phyloP scores from a whole-genome alignment of 2,888 invertebrate species.

The Acleris laterana region DNA sequence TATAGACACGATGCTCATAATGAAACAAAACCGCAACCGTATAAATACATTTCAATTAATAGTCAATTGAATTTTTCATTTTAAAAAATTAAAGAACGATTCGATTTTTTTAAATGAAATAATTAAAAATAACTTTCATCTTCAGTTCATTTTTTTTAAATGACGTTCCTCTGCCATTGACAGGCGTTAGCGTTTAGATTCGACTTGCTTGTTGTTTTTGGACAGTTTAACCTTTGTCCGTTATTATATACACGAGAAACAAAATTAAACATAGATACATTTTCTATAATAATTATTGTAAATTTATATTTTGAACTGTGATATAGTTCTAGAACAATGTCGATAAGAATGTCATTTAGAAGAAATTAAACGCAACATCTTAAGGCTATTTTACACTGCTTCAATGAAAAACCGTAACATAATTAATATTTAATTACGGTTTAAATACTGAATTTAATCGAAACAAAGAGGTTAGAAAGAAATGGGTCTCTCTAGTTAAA shows the following conservation, averaged over 20 bases:
- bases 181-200: constrained; percentile 28
- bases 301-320: neutral
- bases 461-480: neutral
- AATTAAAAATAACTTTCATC: constrained; percentile 81
- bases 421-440: neutral
- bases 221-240: too few relatives aligned
- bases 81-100: constrained; percentile 48
- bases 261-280: too few relatives aligned
- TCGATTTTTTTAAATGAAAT: constrained; percentile 56
- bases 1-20: constrained; percentile 54
- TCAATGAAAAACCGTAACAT: neutral
- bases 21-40: constrained; percentile 50
- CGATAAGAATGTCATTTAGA: neutral
- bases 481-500: constrained; percentile 43
- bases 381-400: neutral
- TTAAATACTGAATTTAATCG: neutral
- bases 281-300: too few relatives aligned
- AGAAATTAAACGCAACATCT: constrained; percentile 1
- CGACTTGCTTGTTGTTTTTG: neutral
- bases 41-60: constrained; percentile 49
- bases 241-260: too few relatives aligned
- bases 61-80: constrained; percentile 54
- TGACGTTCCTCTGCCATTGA: constrained; percentile 48
- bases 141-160: constrained; percentile 74
- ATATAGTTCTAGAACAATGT: neutral